These are phyloP conservation scores for Scomberomorus guttatus DNA, from an alignment of 2,797 vertebrate species.

Conservation along the genomic window DNA sequence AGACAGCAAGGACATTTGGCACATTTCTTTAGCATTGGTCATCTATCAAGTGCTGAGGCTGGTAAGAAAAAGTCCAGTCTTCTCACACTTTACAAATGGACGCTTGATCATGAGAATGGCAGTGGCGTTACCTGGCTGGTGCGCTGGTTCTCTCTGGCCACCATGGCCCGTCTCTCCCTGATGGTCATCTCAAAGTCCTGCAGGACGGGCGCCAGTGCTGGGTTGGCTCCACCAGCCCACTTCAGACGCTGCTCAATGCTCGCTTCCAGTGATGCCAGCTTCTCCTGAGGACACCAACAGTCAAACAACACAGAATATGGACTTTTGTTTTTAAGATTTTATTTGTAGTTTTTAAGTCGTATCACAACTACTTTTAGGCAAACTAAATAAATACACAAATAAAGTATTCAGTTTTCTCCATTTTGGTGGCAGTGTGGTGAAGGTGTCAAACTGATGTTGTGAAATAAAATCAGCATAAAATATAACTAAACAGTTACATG, in stretches of 20 bases:
- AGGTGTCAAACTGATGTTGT: neutral
- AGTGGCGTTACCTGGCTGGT: slow-evolving; percentile 86
- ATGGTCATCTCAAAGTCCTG: slow-evolving; percentile 99
- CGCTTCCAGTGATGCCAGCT: slow-evolving; percentile 93
- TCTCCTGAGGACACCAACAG: slow-evolving; percentile 87
- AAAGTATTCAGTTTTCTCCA: neutral
- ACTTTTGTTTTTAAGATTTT: neutral
- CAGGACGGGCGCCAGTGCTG: slow-evolving; percentile 93
- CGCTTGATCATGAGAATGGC: fast-evolving
- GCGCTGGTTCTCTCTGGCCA: slow-evolving; percentile 95
- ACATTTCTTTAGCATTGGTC: neutral
- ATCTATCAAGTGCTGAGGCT: neutral
- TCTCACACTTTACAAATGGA: neutral
- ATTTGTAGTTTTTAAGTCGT: neutral
- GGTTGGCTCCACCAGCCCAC: slow-evolving; percentile 98
- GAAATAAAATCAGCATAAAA: neutral
- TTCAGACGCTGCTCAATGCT: slow-evolving; percentile 99
- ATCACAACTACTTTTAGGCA: neutral
- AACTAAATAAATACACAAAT: neutral
- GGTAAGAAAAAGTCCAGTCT: neutral
- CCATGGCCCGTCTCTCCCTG: slow-evolving; percentile 92
- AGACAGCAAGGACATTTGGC: fast-evolving
- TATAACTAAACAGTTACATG: neutral
- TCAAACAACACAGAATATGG: neutral
- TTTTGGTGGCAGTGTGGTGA: neutral